Percentiles rank a stretch among this genome's conserved stretches.
phyloP scores from a whole-genome alignment of 2,888 invertebrate genomes.

The Hypomecis punctinalis region DNA sequence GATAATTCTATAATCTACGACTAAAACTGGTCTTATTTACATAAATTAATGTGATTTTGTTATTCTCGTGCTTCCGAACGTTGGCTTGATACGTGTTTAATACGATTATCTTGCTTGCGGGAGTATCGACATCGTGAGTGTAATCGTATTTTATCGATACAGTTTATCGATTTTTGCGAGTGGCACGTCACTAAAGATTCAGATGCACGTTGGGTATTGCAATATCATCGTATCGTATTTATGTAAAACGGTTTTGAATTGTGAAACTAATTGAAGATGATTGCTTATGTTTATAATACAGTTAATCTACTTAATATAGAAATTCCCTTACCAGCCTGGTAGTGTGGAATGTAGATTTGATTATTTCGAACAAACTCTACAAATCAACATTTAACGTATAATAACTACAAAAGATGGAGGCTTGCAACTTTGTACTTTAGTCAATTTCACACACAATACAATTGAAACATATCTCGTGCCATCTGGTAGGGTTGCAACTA shows the following conservation, averaged over 20 bases:
- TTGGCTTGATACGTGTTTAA: constrained; percentile 44
- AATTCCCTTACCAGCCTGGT: background rate
- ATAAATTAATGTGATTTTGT: constrained; percentile 53
- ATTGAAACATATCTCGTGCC: background rate
- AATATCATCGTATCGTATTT: constrained; percentile 26
- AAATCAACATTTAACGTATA: background rate
- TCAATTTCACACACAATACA: constrained; percentile 8
- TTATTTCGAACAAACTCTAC: background rate
- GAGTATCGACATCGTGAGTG: constrained; percentile 37
- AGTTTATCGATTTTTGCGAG: constrained; percentile 26
- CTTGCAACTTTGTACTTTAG: constrained; percentile 4
- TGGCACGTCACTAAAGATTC: constrained; percentile 42
- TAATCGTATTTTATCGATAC: constrained; percentile 49
- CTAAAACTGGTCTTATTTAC: constrained; percentile 47
- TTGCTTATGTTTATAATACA: constrained; percentile 15
- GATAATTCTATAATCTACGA: constrained; percentile 32
- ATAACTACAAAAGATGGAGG: background rate
- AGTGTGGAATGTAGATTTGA: background rate
- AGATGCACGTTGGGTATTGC: constrained; percentile 22
- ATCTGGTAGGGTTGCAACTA: constrained; percentile 2
- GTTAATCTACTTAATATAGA: constrained; percentile 7
- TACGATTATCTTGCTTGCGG: constrained; percentile 46
- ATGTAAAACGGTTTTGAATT: constrained; percentile 31
- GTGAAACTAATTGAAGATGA: constrained; percentile 32
- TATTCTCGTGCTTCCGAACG: constrained; percentile 39